Percentiles rank a stretch among this genome's conserved stretches.
Evolutionary conservation across 2,888 invertebrate species (phyloP).

Genomic region (Torymus texanus): DNA sequence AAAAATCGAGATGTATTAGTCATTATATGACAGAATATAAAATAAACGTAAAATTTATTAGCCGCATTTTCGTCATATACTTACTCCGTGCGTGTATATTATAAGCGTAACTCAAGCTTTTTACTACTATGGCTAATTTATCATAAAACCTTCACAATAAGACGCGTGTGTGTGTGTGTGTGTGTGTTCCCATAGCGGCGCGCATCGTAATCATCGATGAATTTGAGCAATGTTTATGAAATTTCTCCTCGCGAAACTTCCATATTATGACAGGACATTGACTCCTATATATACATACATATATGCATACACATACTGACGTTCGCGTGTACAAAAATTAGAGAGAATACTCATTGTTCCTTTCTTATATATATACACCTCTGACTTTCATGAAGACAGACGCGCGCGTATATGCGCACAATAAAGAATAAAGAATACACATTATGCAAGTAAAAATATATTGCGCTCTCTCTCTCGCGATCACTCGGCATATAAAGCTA

Average conservation of each 20-base stretch:
- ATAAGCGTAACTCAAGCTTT: no score
- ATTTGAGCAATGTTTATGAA: conserved; percentile 39
- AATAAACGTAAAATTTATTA: no score
- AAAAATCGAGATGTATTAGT: no score
- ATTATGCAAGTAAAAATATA: conserved; percentile 26
- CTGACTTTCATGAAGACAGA: conserved; percentile 5
- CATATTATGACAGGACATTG: conserved; percentile 30
- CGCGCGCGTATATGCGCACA: background rate
- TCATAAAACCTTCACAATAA: no score
- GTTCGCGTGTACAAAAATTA: conserved; percentile 42
- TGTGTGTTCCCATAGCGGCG: no score
- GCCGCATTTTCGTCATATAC: no score
- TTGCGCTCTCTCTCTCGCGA: conserved; percentile 17
- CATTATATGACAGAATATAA: no score
- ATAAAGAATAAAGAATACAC: conserved; percentile 15
- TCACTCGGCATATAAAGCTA: background rate
- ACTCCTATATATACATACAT: background rate
- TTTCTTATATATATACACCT: background rate
- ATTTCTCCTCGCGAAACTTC: conserved; percentile 20
- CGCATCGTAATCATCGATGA: conserved; percentile 19
- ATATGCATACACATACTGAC: background rate
- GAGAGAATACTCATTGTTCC: conserved; percentile 50
- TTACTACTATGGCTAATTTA: no score
- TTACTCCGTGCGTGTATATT: no score
- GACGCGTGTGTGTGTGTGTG: no score